A percentile compares a stretch with the other conserved stretches of the same genome.
Conservation (phyloP, 2,113 vertebrate species). For the Odocoileus hemionus region DNA sequence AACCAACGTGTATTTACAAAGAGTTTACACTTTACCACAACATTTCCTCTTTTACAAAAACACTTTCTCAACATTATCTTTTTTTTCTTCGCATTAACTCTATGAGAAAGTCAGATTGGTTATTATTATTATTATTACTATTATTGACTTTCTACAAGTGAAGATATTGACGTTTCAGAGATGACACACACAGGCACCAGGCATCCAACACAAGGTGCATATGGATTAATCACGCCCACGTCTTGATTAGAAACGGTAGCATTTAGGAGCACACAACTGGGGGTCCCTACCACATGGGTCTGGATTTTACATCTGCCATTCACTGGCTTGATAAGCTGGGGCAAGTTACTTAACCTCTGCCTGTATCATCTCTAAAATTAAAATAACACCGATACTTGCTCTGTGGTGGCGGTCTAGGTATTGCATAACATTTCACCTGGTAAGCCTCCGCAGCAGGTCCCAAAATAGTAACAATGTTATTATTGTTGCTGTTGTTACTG, state of each 20-base stretch:
- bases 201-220: accelerated
- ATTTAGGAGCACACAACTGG: accelerated
- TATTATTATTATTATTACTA: accelerated
- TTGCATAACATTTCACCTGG: accelerated
- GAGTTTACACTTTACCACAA: background rate
- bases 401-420: accelerated
- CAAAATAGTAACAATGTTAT: accelerated
- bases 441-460: too few species aligned
- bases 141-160: accelerated
- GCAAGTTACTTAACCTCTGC: too few species aligned
- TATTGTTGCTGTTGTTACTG: accelerated
- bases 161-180: background rate
- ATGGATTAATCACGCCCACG: accelerated
- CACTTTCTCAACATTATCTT: background rate
- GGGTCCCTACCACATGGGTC: too few species aligned
- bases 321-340: background rate
- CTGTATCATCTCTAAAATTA: accelerated
- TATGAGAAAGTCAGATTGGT: background rate
- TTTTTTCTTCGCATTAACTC: too few species aligned
- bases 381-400: accelerated
- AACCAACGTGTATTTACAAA: background rate
- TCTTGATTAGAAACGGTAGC: accelerated
- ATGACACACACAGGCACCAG: accelerated
- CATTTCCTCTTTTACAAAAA: background rate
- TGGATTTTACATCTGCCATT: accelerated